Conservation (phyloP, 2,113 vertebrate species). For the Tupaia tana region DNA sequence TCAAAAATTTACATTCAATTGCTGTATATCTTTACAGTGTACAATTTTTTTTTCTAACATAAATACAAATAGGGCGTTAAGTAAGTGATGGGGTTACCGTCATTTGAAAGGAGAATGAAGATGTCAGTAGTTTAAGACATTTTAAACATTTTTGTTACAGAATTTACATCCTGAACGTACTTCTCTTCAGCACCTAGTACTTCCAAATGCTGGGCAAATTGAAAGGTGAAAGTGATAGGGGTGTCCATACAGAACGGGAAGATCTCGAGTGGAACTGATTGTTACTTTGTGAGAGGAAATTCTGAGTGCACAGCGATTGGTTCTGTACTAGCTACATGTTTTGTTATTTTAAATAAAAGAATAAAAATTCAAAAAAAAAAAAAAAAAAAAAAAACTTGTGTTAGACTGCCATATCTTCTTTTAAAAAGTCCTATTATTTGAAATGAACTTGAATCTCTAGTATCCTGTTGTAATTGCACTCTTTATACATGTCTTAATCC, state of each 20-base stretch:
- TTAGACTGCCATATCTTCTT: too few relatives aligned
- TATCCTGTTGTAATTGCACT: too few relatives aligned
- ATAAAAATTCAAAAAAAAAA: too few relatives aligned
- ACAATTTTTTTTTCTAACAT: too few relatives aligned
- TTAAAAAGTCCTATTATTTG: too few relatives aligned
- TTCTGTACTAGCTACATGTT: background rate
- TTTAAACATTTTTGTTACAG: background rate
- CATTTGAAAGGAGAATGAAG: constrained; percentile 13
- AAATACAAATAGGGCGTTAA: too few relatives aligned
- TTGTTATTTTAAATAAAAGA: constrained; percentile 66
- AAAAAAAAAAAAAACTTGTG: too few relatives aligned
- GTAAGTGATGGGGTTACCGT: too few relatives aligned
- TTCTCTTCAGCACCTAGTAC: background rate
- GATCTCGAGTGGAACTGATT: background rate
- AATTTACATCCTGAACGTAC: background rate
- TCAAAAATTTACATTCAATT: too few relatives aligned
- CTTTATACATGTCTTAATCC: too few relatives aligned
- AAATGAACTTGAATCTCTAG: too few relatives aligned
- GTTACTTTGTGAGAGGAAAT: background rate
- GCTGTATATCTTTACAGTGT: too few relatives aligned
- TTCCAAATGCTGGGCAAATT: background rate
- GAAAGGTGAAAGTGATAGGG: background rate
- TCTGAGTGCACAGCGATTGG: background rate
- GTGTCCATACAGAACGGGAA: background rate
- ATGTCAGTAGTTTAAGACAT: background rate